Conservation (phyloP, 2,797 vertebrate genomes). For the Furcifer pardalis region DNA sequence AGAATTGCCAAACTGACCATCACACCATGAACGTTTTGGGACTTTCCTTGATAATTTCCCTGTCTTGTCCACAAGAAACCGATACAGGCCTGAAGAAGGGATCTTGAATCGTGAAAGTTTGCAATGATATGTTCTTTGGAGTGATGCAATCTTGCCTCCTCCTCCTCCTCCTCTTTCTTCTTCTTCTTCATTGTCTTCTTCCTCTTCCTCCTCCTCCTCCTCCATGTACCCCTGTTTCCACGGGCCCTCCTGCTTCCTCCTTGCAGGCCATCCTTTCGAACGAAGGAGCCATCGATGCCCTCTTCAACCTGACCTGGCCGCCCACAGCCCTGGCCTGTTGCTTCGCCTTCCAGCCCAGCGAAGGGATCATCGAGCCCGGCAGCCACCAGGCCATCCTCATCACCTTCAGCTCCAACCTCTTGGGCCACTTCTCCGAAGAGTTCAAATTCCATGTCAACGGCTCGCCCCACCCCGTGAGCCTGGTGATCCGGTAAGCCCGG, state of each 20-base stretch:
- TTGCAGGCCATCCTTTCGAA: conserved; percentile 82
- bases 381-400: conserved; percentile 77
- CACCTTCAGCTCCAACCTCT: conserved; percentile 75
- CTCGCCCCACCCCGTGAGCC: conserved; percentile 70
- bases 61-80: no score
- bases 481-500: conserved; percentile 82
- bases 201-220: no score
- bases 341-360: conserved; percentile 81
- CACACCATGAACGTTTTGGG: no score
- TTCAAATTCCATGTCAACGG: conserved; percentile 79
- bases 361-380: conserved; percentile 78
- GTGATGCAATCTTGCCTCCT: no score
- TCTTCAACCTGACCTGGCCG: conserved; percentile 75
- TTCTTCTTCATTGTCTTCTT: no score
- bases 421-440: conserved; percentile 83
- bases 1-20: no score
- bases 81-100: no score
- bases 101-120: no score
- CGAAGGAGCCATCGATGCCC: conserved; percentile 82
- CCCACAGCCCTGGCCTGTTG: conserved; percentile 73
- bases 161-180: no score
- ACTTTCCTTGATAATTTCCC: no score
- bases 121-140: no score
- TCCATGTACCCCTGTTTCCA: neutral
- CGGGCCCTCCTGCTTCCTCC: conserved; percentile 11